phyloP scores from a whole-genome alignment of 1,140 invertebrate species.

The Paraescarpia echinospica region DNA sequence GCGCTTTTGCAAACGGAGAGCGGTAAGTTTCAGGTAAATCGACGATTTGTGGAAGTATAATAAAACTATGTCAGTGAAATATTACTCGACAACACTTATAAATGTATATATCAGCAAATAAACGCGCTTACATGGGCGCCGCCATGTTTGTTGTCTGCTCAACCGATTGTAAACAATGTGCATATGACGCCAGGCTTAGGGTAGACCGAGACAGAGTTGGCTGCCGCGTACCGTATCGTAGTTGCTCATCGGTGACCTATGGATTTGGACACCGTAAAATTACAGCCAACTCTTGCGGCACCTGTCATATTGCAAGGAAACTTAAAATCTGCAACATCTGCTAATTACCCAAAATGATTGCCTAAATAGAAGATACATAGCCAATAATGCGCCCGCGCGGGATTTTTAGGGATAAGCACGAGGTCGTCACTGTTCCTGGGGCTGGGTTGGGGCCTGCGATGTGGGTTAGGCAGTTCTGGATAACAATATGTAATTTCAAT shows the following conservation, averaged over 20 bases:
- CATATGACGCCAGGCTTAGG: conserved; percentile 16
- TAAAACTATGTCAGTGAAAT: conserved; percentile 9
- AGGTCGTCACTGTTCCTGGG: background rate
- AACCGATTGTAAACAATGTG: conserved; percentile 16
- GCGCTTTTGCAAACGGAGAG: background rate
- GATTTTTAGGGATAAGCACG: background rate
- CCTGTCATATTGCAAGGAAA: background rate
- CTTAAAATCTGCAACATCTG: background rate
- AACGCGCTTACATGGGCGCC: conserved; percentile 41
- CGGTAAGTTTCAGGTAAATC: conserved; percentile 32
- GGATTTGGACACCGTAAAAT: background rate
- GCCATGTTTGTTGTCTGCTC: conserved; percentile 43
- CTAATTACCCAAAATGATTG: background rate
- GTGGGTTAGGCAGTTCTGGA: too few species aligned
- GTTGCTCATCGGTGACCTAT: background rate
- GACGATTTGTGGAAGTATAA: background rate
- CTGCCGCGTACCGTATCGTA: background rate
- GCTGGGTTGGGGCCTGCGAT: too few species aligned
- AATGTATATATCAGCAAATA: background rate
- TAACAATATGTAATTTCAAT: too few species aligned
- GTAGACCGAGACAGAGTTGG: background rate
- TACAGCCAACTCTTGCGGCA: background rate
- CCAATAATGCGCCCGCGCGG: background rate
- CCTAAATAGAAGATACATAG: background rate
- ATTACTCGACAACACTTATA: background rate